Evolutionary conservation across 2,113 vertebrate species (phyloP).

Genomic region (Muntiacus reevesi): DNA sequence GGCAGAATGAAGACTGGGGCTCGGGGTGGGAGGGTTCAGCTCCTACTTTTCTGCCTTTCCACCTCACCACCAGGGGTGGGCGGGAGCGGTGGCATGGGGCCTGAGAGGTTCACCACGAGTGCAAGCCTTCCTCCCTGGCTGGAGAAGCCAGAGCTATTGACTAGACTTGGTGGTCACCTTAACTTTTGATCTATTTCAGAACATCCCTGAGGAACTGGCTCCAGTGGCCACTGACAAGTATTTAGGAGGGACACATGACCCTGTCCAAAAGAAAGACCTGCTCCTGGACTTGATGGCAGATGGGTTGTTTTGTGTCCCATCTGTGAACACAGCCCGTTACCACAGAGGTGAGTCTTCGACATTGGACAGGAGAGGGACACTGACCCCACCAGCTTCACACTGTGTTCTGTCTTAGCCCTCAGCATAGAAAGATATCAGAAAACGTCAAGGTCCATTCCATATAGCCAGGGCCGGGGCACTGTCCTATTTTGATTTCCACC

Average conservation of each 20-base stretch:
- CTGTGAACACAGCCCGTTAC: neutral
- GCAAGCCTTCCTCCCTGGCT: neutral
- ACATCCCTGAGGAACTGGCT: neutral
- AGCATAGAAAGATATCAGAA: neutral
- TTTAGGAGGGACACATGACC: constrained; percentile 51
- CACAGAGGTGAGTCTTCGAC: constrained; percentile 62
- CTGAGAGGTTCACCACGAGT: fast-evolving
- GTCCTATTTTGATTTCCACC: neutral
- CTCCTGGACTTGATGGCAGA: constrained; percentile 51
- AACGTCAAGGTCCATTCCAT: neutral
- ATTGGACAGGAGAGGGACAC: fast-evolving
- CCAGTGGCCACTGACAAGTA: constrained; percentile 33
- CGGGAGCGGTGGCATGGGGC: neutral
- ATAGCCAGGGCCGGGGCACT: fast-evolving
- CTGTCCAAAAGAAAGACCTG: constrained; percentile 34
- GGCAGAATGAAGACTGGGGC: no score
- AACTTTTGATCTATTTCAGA: constrained; percentile 29
- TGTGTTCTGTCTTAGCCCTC: neutral
- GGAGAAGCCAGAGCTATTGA: no score
- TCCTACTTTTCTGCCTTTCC: neutral
- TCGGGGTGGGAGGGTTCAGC: neutral
- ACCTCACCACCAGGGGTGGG: fast-evolving
- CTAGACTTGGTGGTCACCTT: neutral
- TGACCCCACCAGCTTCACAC: fast-evolving
- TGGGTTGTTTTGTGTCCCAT: neutral